Conservation (phyloP, 1,140 invertebrate genomes). For the Apis mellifera region Amel_HAv3.1 CM009945.2:1759001-1759500, state of each 20-base stretch:
- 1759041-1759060: conserved; percentile 57
- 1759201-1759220: background rate
- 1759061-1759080: conserved; percentile 64
- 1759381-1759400: too few species aligned
- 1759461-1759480: background rate
- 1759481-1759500: background rate
- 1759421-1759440: too few species aligned
- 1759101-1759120: conserved; percentile 30
- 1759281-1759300: background rate
- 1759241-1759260: background rate
- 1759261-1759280: background rate
- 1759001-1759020: conserved; percentile 38
- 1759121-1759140: conserved; percentile 10
- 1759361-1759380: too few species aligned
- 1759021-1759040: conserved; percentile 23
- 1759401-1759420: background rate
- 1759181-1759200: background rate
- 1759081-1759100: conserved; percentile 61
- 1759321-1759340: too few species aligned
- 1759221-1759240: background rate
- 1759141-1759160: background rate
- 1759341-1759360: too few species aligned
- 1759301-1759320: too few species aligned
- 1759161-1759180: background rate
- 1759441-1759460: too few species aligned